Evolutionary conservation across 1,140 invertebrate genomes (phyloP), one percentile per base, ranked within the genome.

Genomic region (Calliopsis andreniformis): DNA sequence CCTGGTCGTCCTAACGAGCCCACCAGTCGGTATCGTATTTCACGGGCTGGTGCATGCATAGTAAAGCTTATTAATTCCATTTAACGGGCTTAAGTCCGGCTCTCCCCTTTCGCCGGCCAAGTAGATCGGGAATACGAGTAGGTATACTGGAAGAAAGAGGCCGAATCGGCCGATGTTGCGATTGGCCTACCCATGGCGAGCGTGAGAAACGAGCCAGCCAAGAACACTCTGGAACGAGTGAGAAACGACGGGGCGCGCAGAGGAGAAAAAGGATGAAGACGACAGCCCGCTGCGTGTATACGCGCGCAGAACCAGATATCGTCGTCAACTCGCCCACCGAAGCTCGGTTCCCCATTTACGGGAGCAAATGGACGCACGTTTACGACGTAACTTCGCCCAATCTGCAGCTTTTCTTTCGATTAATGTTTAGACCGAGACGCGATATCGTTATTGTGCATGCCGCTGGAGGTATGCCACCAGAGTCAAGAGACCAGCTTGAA

Each of bases 31-130:
- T 90, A 89, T 91, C 89, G 87, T 89, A 89, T 91, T 90, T 90
- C 88, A 89, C 87, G 86, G 84, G 71, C 85, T 85, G 87, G 84
- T 90, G 87, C 87, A 89, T 90, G 87, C 88, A 90, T 87, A 87
- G 88, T 86, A 87, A 89, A 90, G 89, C 89, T 90, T 90, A 90
- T 90, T 90, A 90, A 90, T 90, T 90, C 88, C 87, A 89, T 90
- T 89, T 89, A 89, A 88, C 88, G 85, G 87, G 86, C 84, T 88
- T 86, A 89, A 88, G 87, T 87, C 86, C 82, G 81, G 75, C 84
- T 85, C 83, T 51, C 64, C 77, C 64, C 62, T 53, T 64, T 58
- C 49, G 55, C 72, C 35, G 43, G 81, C 82, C 77, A 87, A 86
- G 84, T 87, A 83, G 82, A 88, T 88, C 84, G 79, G 76, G 79